These are phyloP conservation scores for Tetranychus truncatus DNA, from an alignment of 2,888 invertebrate species.

Conservation along the genomic window DNA sequence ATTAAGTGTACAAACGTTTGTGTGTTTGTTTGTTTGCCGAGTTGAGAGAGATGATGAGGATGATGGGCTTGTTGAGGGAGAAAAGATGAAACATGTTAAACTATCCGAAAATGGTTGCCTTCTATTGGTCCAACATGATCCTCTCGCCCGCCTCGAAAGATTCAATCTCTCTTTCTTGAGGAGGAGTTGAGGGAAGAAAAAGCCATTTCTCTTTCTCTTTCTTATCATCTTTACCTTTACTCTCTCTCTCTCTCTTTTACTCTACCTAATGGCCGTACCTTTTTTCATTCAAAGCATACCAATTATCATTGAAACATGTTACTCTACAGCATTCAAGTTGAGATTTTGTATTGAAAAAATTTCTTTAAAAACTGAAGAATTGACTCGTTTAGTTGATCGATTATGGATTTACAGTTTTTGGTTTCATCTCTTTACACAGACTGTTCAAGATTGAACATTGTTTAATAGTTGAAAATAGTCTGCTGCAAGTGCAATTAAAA, in stretches of 20 bases:
- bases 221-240: neutral
- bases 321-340: neutral
- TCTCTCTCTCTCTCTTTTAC: slow-evolving; percentile 13
- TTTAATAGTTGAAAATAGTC: too few species aligned
- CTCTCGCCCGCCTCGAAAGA: neutral
- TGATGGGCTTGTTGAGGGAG: slow-evolving; percentile 1
- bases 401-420: neutral
- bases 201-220: slow-evolving; percentile 6
- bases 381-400: neutral
- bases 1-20: neutral
- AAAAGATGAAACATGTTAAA: neutral
- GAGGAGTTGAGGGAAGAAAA: neutral
- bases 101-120: neutral
- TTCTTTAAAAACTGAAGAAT: neutral
- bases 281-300: neutral
- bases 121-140: neutral
- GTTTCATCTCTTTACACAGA: neutral
- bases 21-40: neutral
- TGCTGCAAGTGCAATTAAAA: too few species aligned
- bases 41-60: neutral
- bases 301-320: neutral
- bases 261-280: neutral
- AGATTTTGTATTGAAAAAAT: neutral
- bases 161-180: neutral
- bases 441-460: slow-evolving; percentile 33